A percentile compares a stretch with the other conserved stretches of the same genome.
These are phyloP conservation scores for Pan paniscus DNA, from an alignment of 2,113 vertebrate genomes.

Conservation along the genomic window DNA sequence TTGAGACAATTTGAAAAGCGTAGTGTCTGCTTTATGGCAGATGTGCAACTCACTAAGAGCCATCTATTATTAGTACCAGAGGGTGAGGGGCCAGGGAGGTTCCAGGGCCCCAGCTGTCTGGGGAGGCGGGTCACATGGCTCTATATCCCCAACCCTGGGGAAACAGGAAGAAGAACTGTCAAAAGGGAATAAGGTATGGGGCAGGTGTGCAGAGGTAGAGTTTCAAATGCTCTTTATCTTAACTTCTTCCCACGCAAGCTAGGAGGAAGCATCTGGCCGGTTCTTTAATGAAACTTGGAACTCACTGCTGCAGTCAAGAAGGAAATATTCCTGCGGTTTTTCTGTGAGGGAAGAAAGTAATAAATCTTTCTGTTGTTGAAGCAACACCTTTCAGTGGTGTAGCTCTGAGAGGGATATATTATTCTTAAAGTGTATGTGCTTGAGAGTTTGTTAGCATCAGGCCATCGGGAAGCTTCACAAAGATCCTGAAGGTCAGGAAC, in stretches of 20 bases:
- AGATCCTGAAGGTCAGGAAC: not conserved
- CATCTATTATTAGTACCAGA: constrained; percentile 57
- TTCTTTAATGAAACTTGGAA: constrained; percentile 77
- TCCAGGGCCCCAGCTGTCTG: not conserved
- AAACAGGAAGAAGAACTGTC: constrained; percentile 41
- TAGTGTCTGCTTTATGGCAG: constrained; percentile 26
- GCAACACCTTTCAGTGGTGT: constrained; percentile 68
- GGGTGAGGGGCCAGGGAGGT: not conserved
- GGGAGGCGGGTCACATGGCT: not conserved
- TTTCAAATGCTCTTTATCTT: constrained; percentile 63
- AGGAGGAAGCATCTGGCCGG: constrained; percentile 71
- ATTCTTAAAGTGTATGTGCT: constrained; percentile 46
- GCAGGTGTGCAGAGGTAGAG: constrained; percentile 68
- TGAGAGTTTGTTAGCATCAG: not conserved
- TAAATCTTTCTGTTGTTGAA: constrained; percentile 75
- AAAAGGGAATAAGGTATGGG: constrained; percentile 39
- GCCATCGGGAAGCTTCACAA: not conserved
- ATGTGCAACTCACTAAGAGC: constrained; percentile 28
- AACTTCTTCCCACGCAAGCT: constrained; percentile 51
- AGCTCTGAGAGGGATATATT: constrained; percentile 44
- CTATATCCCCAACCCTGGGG: not conserved
- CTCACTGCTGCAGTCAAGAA: constrained; percentile 55
- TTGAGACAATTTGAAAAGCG: constrained; percentile 19
- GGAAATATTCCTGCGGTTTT: constrained; percentile 78
- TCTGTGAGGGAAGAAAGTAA: constrained; percentile 69